Evolutionary conservation across 2,113 vertebrate genomes (phyloP).

Genomic region (Seriola dumerili): DNA sequence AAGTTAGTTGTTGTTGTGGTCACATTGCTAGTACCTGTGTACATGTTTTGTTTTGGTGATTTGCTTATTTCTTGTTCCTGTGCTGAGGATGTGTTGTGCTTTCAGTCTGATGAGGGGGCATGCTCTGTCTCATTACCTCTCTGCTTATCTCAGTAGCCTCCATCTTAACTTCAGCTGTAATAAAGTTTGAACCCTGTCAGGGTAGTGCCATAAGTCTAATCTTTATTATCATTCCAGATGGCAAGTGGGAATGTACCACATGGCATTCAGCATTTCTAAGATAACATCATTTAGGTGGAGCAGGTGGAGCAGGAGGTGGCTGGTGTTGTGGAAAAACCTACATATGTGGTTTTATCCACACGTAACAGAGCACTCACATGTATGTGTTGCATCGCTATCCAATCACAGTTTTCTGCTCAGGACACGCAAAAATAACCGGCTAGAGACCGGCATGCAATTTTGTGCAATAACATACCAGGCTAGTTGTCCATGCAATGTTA

Average conservation of each 20-base stretch:
- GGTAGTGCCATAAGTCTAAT: neutral
- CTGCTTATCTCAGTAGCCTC: slow-evolving; percentile 39
- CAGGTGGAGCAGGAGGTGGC: slow-evolving; percentile 15
- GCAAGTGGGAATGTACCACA: slow-evolving; percentile 34
- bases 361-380: too few species aligned
- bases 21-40: neutral
- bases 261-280: slow-evolving; percentile 27
- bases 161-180: slow-evolving; percentile 40
- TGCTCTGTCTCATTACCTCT: slow-evolving; percentile 50
- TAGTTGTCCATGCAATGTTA: too few species aligned
- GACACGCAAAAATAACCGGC: too few species aligned
- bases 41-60: slow-evolving; percentile 4
- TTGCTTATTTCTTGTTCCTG: slow-evolving; percentile 8
- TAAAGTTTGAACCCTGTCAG: slow-evolving; percentile 33
- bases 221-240: slow-evolving; percentile 51
- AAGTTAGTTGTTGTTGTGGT: neutral
- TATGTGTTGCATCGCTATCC: too few species aligned
- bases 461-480: too few species aligned
- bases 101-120: neutral
- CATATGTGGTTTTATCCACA: slow-evolving; percentile 9
- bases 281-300: slow-evolving; percentile 23
- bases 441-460: too few species aligned
- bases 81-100: slow-evolving; percentile 40
- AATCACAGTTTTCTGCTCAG: too few species aligned
- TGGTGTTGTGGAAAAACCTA: neutral